Evolutionary conservation across 2,797 vertebrate species (phyloP).

Genomic region (Hyperoplus immaculatus): DNA sequence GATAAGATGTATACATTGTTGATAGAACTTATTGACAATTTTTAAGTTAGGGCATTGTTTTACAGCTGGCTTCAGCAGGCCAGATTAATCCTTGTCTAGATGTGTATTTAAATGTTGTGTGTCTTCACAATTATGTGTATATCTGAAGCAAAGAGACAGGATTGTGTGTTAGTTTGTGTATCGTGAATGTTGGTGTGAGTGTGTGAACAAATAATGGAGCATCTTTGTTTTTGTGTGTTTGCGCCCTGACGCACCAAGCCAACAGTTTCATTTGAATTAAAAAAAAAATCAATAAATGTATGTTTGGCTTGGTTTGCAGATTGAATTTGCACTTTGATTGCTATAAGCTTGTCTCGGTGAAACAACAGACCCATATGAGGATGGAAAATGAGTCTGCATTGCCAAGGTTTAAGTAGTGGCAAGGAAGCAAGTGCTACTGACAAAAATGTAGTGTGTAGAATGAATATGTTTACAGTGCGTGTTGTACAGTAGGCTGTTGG

Average conservation of each 20-base stretch:
- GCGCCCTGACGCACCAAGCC: slow-evolving; percentile 20
- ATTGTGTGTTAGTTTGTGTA: slow-evolving; percentile 4
- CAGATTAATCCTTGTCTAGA: slow-evolving; percentile 1
- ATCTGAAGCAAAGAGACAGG: background rate
- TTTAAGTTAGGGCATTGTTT: background rate
- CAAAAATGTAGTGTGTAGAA: slow-evolving; percentile 1
- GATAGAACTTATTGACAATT: no score
- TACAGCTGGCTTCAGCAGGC: background rate
- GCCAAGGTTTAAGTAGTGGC: background rate
- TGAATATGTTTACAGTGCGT: slow-evolving; percentile 11
- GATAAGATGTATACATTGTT: background rate
- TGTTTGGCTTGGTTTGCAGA: no score
- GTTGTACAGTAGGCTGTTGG: slow-evolving; percentile 18
- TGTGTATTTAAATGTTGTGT: background rate
- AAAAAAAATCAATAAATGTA: background rate
- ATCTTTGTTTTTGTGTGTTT: background rate
- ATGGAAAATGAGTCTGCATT: background rate
- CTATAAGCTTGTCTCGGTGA: background rate
- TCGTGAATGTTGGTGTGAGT: slow-evolving; percentile 3
- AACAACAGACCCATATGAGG: background rate
- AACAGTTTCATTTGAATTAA: no score
- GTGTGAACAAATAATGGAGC: background rate
- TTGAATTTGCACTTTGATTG: background rate
- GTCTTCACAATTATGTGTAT: slow-evolving; percentile 29
- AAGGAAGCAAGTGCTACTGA: background rate